Evolutionary conservation across 2,113 vertebrate species (phyloP).

Genomic region (Sapayoa aenigma): DNA sequence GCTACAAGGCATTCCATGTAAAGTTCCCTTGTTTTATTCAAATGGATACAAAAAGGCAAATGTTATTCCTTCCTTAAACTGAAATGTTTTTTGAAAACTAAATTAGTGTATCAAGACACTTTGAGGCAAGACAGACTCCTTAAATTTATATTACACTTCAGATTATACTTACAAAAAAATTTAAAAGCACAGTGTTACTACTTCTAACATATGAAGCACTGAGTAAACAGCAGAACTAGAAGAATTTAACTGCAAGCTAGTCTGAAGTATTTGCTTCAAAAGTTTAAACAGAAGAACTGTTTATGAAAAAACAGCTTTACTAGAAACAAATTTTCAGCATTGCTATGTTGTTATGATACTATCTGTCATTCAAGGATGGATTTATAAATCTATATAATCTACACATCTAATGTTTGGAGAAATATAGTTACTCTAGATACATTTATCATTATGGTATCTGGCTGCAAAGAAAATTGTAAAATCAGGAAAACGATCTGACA

Average conservation of each 20-base stretch:
- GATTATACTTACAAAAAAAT: not conserved
- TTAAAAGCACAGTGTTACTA: conserved; percentile 48
- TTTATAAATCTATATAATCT: not conserved
- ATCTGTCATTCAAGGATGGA: not conserved
- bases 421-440: not conserved
- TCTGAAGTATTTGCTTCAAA: not conserved
- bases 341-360: not conserved
- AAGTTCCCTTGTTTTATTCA: not conserved
- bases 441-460: not conserved
- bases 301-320: conserved; percentile 26
- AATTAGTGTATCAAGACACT: conserved; percentile 26
- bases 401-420: not conserved
- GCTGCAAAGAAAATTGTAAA: not conserved
- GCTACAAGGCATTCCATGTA: not conserved
- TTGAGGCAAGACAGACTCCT: conserved; percentile 60
- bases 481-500: not conserved
- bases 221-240: not conserved
- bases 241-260: conserved; percentile 32
- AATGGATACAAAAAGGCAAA: conserved; percentile 3
- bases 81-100: conserved; percentile 42
- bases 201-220: not conserved
- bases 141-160: conserved; percentile 60
- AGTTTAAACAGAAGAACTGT: conserved; percentile 20
- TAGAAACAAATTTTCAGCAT: conserved; percentile 16
- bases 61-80: conserved; percentile 34